phyloP scores from a whole-genome alignment of 2,888 invertebrate genomes.

The Pediacus dermestoides region DNA sequence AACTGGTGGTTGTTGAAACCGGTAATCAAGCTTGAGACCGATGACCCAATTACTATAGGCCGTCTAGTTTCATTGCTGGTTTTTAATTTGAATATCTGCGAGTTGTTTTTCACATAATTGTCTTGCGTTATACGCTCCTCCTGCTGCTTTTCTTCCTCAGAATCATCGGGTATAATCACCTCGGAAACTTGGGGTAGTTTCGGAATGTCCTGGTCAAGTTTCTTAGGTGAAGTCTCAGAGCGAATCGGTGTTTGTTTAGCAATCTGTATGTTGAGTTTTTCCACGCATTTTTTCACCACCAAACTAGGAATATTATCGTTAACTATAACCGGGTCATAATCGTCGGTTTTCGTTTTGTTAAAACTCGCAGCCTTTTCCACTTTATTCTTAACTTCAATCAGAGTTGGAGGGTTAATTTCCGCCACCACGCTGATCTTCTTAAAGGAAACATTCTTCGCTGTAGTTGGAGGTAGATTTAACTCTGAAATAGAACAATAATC shows the following conservation, averaged over 20 bases:
- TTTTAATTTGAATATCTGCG: constrained; percentile 49
- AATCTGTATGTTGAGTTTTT: constrained; percentile 43
- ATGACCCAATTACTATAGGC: constrained; percentile 60
- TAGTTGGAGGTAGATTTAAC: constrained; percentile 55
- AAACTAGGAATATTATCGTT: constrained; percentile 31
- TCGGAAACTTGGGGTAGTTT: constrained; percentile 72
- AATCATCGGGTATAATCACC: constrained; percentile 67
- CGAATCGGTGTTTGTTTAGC: constrained; percentile 42
- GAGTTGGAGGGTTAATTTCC: constrained; percentile 41
- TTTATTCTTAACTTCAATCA: constrained; percentile 35
- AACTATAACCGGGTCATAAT: constrained; percentile 25
- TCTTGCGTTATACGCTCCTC: constrained; percentile 44
- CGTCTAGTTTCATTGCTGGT: constrained; percentile 49
- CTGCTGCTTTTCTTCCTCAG: constrained; percentile 40
- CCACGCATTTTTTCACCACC: constrained; percentile 42
- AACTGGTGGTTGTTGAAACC: constrained; percentile 51
- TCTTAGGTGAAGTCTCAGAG: constrained; percentile 37
- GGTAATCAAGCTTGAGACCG: constrained; percentile 56
- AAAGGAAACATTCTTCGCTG: constrained; percentile 30
- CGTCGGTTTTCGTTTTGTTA: constrained; percentile 14
- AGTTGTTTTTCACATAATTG: constrained; percentile 49
- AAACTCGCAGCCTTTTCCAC: constrained; percentile 24
- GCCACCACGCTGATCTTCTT: constrained; percentile 44
- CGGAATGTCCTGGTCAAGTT: constrained; percentile 62
- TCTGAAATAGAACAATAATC: constrained; percentile 77